These are phyloP conservation scores for Channallabes apus DNA, from an alignment of 2,797 vertebrate genomes.

Conservation along the genomic window DNA sequence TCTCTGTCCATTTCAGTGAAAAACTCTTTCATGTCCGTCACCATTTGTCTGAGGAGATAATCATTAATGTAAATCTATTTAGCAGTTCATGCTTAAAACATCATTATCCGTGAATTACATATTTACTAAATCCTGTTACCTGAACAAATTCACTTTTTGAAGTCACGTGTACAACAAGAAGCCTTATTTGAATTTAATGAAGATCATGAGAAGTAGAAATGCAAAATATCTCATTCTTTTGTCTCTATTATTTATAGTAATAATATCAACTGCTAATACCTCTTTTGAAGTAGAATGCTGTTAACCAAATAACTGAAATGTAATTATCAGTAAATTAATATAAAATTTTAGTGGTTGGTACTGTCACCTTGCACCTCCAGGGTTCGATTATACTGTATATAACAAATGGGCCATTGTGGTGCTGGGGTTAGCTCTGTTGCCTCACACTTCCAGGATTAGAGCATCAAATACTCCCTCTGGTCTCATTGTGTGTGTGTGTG, in stretches of 20 bases:
- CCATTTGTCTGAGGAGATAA: background rate
- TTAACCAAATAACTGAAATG: background rate
- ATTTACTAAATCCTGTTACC: background rate
- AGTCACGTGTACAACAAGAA: background rate
- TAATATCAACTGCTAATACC: background rate
- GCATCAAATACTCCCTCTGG: too few species aligned
- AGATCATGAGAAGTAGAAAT: background rate
- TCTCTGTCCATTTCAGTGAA: background rate
- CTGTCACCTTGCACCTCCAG: too few species aligned
- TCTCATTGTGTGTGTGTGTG: too few species aligned
- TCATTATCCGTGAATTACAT: background rate
- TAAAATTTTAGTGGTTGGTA: too few species aligned
- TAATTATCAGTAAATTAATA: background rate
- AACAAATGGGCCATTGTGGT: too few species aligned
- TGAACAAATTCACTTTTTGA: background rate
- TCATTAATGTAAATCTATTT: background rate
- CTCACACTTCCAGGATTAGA: too few species aligned
- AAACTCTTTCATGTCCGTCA: constrained; percentile 8
- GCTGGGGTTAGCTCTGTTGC: too few species aligned
- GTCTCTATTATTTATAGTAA: background rate
- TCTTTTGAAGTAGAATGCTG: background rate
- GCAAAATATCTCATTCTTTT: background rate
- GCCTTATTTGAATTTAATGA: background rate
- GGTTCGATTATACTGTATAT: too few species aligned
- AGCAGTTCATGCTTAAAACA: background rate